Conservation (phyloP, 2,797 vertebrate genomes). For the Nasua narica region DNA sequence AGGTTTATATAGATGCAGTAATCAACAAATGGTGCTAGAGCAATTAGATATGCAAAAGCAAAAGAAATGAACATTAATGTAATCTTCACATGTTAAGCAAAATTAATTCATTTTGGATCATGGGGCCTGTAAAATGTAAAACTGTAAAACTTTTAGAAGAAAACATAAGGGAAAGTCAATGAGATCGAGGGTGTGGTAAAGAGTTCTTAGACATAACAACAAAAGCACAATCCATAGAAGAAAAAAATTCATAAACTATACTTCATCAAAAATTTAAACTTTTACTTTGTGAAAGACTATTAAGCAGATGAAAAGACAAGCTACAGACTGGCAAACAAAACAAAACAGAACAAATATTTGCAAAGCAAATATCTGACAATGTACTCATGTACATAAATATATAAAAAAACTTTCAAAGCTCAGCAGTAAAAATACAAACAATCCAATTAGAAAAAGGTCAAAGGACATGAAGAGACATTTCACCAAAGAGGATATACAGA, state of each 20-base stretch:
- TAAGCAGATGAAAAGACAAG: not conserved
- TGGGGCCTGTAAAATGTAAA: not conserved
- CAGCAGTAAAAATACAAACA: not conserved
- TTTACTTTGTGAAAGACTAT: not conserved
- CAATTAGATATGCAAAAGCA: not conserved
- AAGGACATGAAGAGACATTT: conserved; percentile 22
- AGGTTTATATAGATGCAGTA: not conserved
- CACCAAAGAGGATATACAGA: not conserved
- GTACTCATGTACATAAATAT: not conserved
- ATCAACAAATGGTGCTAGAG: not conserved
- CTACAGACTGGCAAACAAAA: not conserved
- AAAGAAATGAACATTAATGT: not conserved
- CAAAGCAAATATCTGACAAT: not conserved
- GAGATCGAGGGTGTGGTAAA: not conserved
- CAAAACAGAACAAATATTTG: not conserved
- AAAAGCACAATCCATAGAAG: conserved; percentile 8
- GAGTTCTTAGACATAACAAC: not conserved
- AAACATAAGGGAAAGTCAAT: not conserved
- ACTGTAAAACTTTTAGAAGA: not conserved
- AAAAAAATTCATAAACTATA: not conserved
- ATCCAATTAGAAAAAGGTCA: conserved; percentile 24
- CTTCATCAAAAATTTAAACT: not conserved
- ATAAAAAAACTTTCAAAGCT: not conserved
- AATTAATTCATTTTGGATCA: not conserved
- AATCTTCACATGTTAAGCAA: not conserved